phyloP scores from a whole-genome alignment of 2,797 vertebrate genomes.

The Sebastes steindachneri region DNA sequence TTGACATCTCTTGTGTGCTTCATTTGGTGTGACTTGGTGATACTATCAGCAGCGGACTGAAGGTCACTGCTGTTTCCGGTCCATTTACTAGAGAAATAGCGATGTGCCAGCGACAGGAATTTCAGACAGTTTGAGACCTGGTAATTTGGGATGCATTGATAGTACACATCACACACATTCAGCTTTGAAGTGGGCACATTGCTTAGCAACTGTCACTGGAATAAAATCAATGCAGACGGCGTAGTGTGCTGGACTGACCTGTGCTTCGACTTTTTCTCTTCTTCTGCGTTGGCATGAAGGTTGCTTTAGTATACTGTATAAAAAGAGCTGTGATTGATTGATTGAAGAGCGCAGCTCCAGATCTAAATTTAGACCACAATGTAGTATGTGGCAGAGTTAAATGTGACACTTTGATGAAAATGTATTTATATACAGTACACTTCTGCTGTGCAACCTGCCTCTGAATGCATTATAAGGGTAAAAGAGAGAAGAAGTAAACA shows the following conservation, averaged over 20 bases:
- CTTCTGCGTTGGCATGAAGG: background rate
- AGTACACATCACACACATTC: background rate
- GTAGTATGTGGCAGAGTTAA: background rate
- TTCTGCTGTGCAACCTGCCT: background rate
- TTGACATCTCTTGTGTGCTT: background rate
- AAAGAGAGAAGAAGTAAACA: background rate
- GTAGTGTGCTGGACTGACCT: background rate
- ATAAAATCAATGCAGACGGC: background rate
- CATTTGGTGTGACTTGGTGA: background rate
- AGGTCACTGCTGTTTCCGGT: background rate
- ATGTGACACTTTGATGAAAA: background rate
- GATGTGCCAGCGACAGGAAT: background rate
- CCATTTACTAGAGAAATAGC: conserved; percentile 11
- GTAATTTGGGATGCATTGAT: background rate
- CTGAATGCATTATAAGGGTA: background rate
- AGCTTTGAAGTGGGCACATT: background rate
- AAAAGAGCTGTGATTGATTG: background rate
- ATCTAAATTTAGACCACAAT: background rate
- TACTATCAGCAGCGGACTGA: background rate
- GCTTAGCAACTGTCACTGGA: background rate
- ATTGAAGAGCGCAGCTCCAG: background rate
- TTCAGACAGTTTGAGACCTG: background rate
- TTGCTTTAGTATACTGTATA: background rate
- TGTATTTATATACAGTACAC: background rate
- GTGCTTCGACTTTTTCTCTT: background rate